These are phyloP conservation scores for Leptothorax acervorum DNA, from an alignment of 2,888 invertebrate species.

Conservation along the genomic window DNA sequence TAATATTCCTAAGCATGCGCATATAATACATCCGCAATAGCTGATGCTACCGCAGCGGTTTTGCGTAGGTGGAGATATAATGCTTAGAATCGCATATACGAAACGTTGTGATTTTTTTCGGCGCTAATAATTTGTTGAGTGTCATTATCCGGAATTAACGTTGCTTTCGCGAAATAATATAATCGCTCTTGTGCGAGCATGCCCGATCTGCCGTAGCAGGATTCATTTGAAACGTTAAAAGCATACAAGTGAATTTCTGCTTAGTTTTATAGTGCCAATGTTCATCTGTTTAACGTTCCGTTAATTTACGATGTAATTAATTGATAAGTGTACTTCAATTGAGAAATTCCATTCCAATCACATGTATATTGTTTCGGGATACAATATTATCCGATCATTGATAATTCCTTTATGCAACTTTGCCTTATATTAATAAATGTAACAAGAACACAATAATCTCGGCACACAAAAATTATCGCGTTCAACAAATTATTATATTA, in stretches of 20 bases:
- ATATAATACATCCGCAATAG: constrained; percentile 5
- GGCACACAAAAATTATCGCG: neutral
- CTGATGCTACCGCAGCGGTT: constrained; percentile 36
- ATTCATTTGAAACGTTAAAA: constrained; percentile 25
- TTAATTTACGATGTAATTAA: constrained; percentile 50
- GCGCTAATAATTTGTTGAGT: constrained; percentile 51
- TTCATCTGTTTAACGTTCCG: constrained; percentile 39
- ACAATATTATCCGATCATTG: neutral
- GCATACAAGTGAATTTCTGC: constrained; percentile 10
- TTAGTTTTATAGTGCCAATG: constrained; percentile 9
- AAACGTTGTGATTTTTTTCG: constrained; percentile 42
- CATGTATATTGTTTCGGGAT: neutral
- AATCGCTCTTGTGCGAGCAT: constrained; percentile 47
- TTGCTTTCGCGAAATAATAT: constrained; percentile 60
- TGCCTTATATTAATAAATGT: neutral
- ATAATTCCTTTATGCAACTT: neutral
- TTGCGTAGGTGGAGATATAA: constrained; percentile 35
- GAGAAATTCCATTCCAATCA: constrained; percentile 4
- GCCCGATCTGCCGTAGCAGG: constrained; percentile 17
- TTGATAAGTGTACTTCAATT: constrained; percentile 30
- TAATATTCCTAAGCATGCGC: constrained; percentile 30
- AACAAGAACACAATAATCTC: neutral
- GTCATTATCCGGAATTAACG: constrained; percentile 47
- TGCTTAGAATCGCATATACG: constrained; percentile 23
- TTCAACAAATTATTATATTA: neutral